Percentiles rank a stretch among this genome's conserved stretches.
Conservation (phyloP, 2,888 invertebrate genomes). For the Geotrupes spiniger region DNA sequence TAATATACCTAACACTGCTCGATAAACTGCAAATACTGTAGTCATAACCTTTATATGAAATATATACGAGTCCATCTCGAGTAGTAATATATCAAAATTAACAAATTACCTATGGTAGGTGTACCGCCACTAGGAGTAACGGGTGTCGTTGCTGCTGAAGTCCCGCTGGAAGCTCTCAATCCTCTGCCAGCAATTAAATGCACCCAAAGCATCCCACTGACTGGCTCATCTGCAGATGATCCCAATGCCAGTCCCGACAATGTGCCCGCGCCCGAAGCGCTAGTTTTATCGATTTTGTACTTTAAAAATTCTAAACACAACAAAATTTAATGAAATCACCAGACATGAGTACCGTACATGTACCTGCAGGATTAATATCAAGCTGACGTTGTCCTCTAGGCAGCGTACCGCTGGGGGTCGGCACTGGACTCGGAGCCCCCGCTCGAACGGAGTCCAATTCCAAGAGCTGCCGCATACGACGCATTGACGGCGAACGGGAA, state of each 20-base stretch:
- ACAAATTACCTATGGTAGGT: conserved; percentile 45
- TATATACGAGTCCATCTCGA: too few species aligned
- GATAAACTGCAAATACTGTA: too few species aligned
- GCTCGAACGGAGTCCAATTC: conserved; percentile 61
- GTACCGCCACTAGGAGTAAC: conserved; percentile 61
- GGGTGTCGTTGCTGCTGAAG: conserved; percentile 69
- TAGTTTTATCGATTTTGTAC: conserved; percentile 84
- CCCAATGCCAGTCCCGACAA: conserved; percentile 20
- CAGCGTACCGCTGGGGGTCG: conserved; percentile 75
- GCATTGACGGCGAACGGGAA: conserved; percentile 68
- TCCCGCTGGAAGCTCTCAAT: conserved; percentile 68
- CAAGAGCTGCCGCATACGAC: conserved; percentile 76
- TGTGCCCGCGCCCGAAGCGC: conserved; percentile 37
- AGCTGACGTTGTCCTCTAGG: conserved; percentile 71
- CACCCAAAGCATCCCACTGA: conserved; percentile 88
- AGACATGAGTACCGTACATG: conserved; percentile 1
- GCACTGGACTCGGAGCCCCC: conserved; percentile 68
- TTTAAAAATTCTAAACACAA: conserved; percentile 74
- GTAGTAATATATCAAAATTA: too few species aligned
- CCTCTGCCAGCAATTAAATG: conserved; percentile 87
- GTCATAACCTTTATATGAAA: too few species aligned
- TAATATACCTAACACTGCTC: neutral
- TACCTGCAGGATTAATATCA: conserved; percentile 87
- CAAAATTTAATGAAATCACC: neutral
- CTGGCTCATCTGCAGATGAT: conserved; percentile 52